phyloP scores from a whole-genome alignment of 2,113 vertebrate genomes.

The Puntigrus tetrazona region DNA sequence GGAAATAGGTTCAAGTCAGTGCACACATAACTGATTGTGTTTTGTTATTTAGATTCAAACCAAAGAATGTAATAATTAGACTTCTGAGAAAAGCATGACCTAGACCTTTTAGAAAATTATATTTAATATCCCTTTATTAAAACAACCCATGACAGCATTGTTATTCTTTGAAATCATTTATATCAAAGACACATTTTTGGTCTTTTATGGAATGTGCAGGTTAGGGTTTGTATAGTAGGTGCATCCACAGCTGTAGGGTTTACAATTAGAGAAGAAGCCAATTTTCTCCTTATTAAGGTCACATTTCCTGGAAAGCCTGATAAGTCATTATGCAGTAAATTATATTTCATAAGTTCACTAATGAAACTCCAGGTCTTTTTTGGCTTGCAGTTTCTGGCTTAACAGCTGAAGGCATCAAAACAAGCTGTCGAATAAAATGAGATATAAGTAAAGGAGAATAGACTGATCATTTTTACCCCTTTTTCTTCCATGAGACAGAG shows the following conservation, averaged over 20 bases:
- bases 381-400: background rate
- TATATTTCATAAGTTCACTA: slow-evolving; percentile 16
- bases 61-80: slow-evolving; percentile 32
- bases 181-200: slow-evolving; percentile 36
- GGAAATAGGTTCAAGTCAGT: slow-evolving; percentile 2
- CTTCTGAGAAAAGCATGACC: slow-evolving; percentile 27
- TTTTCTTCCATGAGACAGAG: background rate
- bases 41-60: slow-evolving; percentile 28
- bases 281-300: background rate
- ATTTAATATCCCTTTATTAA: slow-evolving; percentile 32
- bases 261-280: background rate
- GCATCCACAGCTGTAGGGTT: background rate
- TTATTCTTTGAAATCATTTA: slow-evolving; percentile 21
- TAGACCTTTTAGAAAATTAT: background rate
- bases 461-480: background rate
- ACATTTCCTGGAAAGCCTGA: slow-evolving; percentile 1
- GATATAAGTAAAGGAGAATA: background rate
- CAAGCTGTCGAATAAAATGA: slow-evolving; percentile 48
- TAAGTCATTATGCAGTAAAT: background rate
- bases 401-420: slow-evolving; percentile 34
- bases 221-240: background rate
- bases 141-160: slow-evolving; percentile 14
- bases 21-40: slow-evolving; percentile 29
- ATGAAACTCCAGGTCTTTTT: background rate
- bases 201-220: background rate